These are phyloP conservation scores for Ridgeia piscesae DNA, from an alignment of 1,140 invertebrate genomes.

Conservation along the genomic window DNA sequence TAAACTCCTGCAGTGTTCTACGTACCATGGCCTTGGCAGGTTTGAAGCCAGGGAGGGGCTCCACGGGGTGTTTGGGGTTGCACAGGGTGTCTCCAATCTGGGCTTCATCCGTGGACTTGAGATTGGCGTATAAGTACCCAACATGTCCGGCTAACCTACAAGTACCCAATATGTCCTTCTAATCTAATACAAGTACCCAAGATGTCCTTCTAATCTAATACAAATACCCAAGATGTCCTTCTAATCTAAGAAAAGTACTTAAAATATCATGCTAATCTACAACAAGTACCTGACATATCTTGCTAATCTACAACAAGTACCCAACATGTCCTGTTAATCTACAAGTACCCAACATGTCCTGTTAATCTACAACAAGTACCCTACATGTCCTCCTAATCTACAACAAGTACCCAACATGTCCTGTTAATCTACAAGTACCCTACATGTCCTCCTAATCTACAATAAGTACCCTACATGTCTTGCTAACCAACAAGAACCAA, in stretches of 20 bases:
- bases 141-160: constrained; percentile 79
- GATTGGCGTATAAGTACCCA: constrained; percentile 79
- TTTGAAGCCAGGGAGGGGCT: constrained; percentile 69
- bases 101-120: constrained; percentile 76
- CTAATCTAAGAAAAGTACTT: constrained; percentile 60
- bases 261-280: too few species aligned
- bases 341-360: too few species aligned
- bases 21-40: constrained; percentile 77
- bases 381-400: too few species aligned
- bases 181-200: constrained; percentile 60
- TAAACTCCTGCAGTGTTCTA: neutral
- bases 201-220: constrained; percentile 58
- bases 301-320: constrained; percentile 62
- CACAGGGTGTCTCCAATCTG: constrained; percentile 84
- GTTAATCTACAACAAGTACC: too few species aligned
- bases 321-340: too few species aligned
- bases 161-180: constrained; percentile 76
- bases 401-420: neutral
- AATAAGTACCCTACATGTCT: neutral
- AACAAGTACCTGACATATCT: constrained; percentile 80
- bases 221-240: constrained; percentile 81
- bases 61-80: constrained; percentile 57
- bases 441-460: constrained; percentile 73
- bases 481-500: neutral
- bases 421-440: constrained; percentile 63